Conservation (phyloP, 2,888 invertebrate genomes). For the Bruchidius siliquastri region DNA sequence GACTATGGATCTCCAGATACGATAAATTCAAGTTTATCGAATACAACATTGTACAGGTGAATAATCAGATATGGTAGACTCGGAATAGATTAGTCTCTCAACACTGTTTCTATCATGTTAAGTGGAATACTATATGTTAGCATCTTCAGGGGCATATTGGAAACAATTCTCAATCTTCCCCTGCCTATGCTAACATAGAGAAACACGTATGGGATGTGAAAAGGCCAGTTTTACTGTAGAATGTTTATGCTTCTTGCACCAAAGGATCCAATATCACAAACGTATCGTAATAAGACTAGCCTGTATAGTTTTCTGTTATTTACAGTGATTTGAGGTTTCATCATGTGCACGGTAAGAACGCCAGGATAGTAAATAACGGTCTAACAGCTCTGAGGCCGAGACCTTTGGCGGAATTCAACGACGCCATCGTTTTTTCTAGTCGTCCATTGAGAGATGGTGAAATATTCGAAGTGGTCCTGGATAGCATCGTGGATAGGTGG, state of each 20-base stretch:
- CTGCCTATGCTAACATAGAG: too few species aligned
- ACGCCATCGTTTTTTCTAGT: constrained; percentile 88
- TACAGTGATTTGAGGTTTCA: constrained; percentile 79
- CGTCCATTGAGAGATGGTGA: constrained; percentile 84
- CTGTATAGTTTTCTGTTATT: not conserved
- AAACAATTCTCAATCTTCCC: too few species aligned
- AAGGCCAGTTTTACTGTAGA: too few species aligned
- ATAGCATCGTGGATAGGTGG: constrained; percentile 90
- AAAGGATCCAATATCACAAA: too few species aligned
- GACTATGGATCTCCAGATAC: constrained; percentile 69
- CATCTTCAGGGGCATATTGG: too few species aligned
- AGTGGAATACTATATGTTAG: too few species aligned
- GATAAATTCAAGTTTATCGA: constrained; percentile 70
- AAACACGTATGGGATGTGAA: too few species aligned
- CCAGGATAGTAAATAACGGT: constrained; percentile 77
- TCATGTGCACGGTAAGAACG: constrained; percentile 83
- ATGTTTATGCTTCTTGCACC: not conserved
- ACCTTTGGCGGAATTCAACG: constrained; percentile 88
- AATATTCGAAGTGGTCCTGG: constrained; percentile 85
- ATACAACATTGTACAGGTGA: constrained; percentile 64
- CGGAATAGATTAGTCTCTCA: too few species aligned
- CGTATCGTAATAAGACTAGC: not conserved
- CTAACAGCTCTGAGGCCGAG: constrained; percentile 81
- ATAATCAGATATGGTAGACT: constrained; percentile 3
- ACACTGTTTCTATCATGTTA: too few species aligned